A percentile compares a stretch with the other conserved stretches of the same genome.
Evolutionary conservation across 30 jellyfish, hydroid and myxozoan genomes (phyloP).

Genomic region (Nemopilema nomurai): DNA sequence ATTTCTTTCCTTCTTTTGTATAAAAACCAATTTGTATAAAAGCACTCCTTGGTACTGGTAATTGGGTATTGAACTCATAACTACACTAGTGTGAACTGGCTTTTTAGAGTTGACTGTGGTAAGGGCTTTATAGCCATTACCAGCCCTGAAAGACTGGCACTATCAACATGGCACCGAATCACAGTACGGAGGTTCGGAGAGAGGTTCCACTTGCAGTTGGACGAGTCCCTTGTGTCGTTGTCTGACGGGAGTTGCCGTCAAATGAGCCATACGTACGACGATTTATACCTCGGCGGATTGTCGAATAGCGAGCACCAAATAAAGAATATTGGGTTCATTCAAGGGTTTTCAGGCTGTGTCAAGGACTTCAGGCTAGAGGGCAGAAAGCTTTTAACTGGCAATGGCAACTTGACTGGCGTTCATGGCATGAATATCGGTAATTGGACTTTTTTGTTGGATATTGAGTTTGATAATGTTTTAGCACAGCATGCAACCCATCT

Average conservation of each 20-base stretch:
- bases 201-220: slow-evolving; percentile 25
- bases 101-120: slow-evolving; percentile 62
- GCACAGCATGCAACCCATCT: no score
- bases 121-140: slow-evolving; percentile 53
- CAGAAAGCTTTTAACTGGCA: neutral
- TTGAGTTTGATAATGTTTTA: neutral
- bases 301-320: neutral
- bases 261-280: neutral
- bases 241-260: slow-evolving; percentile 13
- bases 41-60: no score
- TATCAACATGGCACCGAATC: slow-evolving; percentile 50
- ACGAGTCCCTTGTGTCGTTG: slow-evolving; percentile 24
- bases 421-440: slow-evolving; percentile 59
- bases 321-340: slow-evolving; percentile 44
- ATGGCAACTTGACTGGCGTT: slow-evolving; percentile 16
- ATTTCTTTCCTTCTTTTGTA: neutral
- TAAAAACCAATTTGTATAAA: no score
- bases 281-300: slow-evolving; percentile 66
- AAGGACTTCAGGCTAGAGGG: slow-evolving; percentile 36
- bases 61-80: no score
- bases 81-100: no score
- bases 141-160: slow-evolving; percentile 15
- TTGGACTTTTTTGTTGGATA: neutral
- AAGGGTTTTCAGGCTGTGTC: slow-evolving; percentile 70
- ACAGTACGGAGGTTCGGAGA: slow-evolving; percentile 30